phyloP scores from a whole-genome alignment of 2,888 invertebrate genomes.

The Drosophila nigricruria region DNA sequence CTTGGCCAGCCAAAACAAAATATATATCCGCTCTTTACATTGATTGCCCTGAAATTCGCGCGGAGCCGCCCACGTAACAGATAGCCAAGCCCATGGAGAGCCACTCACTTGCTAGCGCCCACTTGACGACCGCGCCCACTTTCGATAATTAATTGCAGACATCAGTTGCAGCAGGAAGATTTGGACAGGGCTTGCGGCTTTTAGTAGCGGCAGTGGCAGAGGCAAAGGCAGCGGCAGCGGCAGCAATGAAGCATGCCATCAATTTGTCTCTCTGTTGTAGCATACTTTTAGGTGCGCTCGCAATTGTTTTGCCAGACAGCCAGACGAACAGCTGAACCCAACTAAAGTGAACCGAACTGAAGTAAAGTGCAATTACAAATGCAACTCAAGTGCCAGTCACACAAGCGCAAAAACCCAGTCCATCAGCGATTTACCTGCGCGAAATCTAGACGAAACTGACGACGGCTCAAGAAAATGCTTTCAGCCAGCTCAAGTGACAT shows the following conservation, averaged over 20 bases:
- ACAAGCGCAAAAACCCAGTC: conserved; percentile 17
- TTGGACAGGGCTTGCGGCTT: conserved; percentile 19
- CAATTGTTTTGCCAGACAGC: conserved; percentile 72
- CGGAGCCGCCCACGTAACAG: conserved; percentile 41
- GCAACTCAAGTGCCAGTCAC: conserved; percentile 71
- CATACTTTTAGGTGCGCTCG: conserved; percentile 59
- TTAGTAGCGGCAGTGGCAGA: neutral
- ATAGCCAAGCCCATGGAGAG: conserved; percentile 46
- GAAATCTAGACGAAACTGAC: conserved; percentile 18
- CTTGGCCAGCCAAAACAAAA: conserved; percentile 72
- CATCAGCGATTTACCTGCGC: conserved; percentile 35
- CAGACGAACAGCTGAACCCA: conserved; percentile 29
- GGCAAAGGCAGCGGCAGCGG: neutral
- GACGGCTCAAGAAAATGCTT: conserved; percentile 42
- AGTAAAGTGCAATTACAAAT: conserved; percentile 80
- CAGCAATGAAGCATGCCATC: conserved; percentile 77
- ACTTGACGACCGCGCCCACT: conserved; percentile 82
- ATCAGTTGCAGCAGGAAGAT: conserved; percentile 80
- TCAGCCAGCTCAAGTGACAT: conserved; percentile 50
- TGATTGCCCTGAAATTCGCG: conserved; percentile 74
- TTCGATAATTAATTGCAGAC: conserved; percentile 85
- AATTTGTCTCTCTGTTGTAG: conserved; percentile 77
- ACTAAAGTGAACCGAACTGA: conserved; percentile 33
- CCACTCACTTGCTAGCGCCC: conserved; percentile 64
- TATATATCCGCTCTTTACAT: conserved; percentile 82